phyloP scores from a whole-genome alignment of 2,797 vertebrate genomes.

The Momotus momota region DNA sequence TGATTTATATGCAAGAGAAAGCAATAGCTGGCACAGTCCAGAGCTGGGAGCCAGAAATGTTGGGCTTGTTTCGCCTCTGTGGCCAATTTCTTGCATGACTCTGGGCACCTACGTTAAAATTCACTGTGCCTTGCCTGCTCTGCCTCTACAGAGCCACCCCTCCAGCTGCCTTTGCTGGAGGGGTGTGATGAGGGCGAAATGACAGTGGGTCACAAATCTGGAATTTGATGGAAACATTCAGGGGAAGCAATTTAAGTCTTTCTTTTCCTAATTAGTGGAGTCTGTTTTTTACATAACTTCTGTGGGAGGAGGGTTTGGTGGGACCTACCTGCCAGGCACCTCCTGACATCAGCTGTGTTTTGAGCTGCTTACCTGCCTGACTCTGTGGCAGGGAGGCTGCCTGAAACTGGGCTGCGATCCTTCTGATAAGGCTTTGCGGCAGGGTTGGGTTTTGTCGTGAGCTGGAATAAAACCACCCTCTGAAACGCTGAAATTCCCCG shows the following conservation, averaged over 20 bases:
- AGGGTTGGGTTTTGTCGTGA: neutral
- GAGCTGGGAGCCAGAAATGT: neutral
- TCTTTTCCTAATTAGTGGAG: neutral
- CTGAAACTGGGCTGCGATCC: neutral
- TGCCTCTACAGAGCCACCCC: neutral
- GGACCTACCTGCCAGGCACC: neutral
- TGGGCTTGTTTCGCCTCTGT: neutral
- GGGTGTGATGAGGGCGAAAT: neutral
- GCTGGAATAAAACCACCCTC: slow-evolving; percentile 21
- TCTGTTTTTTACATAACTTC: neutral
- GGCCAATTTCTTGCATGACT: neutral
- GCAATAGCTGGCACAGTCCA: slow-evolving; percentile 3
- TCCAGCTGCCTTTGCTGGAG: neutral
- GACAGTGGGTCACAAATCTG: neutral
- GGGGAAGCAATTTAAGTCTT: neutral
- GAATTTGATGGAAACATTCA: neutral
- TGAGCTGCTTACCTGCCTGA: neutral
- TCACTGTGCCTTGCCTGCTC: neutral
- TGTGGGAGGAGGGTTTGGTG: neutral
- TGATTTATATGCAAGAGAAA: slow-evolving; percentile 37
- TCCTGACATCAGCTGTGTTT: rapidly evolving
- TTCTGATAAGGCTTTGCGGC: neutral
- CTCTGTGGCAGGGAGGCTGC: neutral
- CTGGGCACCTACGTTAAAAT: neutral
- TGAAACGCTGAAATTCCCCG: slow-evolving; percentile 20